These are phyloP conservation scores for Eueremaeus valkanovi DNA, from an alignment of 2,888 invertebrate genomes.

Conservation along the genomic window DNA sequence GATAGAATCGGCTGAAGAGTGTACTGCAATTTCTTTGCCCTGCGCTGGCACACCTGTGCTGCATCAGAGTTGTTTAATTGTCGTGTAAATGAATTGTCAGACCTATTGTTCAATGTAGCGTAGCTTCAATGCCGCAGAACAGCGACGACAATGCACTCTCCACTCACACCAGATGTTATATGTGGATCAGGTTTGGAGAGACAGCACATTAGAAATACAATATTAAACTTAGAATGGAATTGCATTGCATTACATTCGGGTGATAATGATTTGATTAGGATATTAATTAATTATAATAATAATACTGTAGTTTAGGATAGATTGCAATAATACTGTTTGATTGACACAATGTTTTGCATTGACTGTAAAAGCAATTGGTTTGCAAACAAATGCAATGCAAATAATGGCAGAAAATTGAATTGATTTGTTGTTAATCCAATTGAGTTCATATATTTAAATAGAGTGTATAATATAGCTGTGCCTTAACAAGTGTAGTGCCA, in stretches of 20 bases:
- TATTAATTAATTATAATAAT: no score
- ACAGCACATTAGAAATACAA: no score
- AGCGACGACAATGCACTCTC: conserved; percentile 20
- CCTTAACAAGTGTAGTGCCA: conserved; percentile 28
- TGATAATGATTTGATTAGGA: neutral
- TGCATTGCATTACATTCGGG: neutral
- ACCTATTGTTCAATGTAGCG: conserved; percentile 34
- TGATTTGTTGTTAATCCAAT: conserved; percentile 19
- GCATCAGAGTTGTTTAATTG: conserved; percentile 32
- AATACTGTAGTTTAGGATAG: no score
- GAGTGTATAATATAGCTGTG: conserved; percentile 5
- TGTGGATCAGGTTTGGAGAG: conserved; percentile 14
- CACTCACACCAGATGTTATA: conserved; percentile 26
- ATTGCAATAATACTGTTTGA: neutral
- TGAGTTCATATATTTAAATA: conserved; percentile 16
- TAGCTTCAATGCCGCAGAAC: conserved; percentile 21
- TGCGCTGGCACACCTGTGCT: conserved; percentile 28
- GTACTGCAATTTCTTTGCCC: conserved; percentile 3
- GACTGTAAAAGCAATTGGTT: neutral
- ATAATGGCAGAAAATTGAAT: neutral
- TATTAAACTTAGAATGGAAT: no score
- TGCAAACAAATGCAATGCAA: neutral
- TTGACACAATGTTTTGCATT: neutral
- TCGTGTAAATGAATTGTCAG: conserved; percentile 34
- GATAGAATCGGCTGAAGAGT: conserved; percentile 24